These are phyloP conservation scores for Acleris cristana DNA, from an alignment of 2,888 invertebrate genomes.

Conservation along the genomic window DNA sequence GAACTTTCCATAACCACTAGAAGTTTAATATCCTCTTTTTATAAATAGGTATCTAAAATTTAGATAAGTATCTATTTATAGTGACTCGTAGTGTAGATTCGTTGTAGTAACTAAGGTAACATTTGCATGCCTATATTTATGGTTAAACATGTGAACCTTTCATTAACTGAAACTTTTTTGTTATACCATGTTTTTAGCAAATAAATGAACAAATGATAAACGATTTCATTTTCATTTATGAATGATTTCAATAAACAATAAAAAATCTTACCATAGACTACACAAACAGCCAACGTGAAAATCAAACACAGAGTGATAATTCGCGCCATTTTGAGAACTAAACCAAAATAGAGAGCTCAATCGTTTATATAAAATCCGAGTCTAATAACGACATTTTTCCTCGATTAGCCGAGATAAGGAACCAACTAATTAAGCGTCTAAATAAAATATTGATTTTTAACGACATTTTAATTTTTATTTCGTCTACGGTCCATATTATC, in stretches of 20 bases:
- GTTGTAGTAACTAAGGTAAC: too few species aligned
- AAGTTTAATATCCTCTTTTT: too few species aligned
- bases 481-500: neutral
- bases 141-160: too few species aligned
- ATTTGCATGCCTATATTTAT: too few species aligned
- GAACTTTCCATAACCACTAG: too few species aligned
- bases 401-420: neutral
- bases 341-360: neutral
- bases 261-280: slow-evolving; percentile 27
- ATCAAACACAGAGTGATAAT: slow-evolving; percentile 22
- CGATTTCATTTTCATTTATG: too few species aligned
- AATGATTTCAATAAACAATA: neutral
- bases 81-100: too few species aligned
- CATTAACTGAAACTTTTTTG: too few species aligned
- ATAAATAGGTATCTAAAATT: too few species aligned
- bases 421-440: neutral
- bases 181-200: too few species aligned
- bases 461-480: slow-evolving; percentile 14
- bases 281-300: slow-evolving; percentile 9
- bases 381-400: slow-evolving; percentile 10
- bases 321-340: slow-evolving; percentile 29
- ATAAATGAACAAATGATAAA: too few species aligned
- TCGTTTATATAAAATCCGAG: slow-evolving; percentile 12
- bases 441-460: slow-evolving; percentile 21
- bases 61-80: too few species aligned